Conservation (phyloP, 2,113 vertebrate genomes). For the Andinoacara biseriatus region DNA sequence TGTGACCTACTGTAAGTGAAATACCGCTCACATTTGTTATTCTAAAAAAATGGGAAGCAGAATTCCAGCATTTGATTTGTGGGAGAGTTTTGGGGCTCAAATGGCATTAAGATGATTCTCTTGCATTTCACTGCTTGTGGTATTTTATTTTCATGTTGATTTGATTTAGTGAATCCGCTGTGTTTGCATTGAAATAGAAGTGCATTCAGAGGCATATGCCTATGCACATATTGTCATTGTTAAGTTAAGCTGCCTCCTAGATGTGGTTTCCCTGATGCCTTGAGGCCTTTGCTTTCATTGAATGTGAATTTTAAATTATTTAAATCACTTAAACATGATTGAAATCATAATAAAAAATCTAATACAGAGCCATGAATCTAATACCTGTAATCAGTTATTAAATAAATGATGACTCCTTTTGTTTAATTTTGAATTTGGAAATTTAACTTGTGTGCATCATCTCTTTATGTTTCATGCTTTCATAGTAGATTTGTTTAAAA, state of each 20-base stretch:
- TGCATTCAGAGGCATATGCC: slow-evolving; percentile 5
- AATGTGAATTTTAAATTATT: not conserved
- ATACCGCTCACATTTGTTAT: not conserved
- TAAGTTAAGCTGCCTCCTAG: not conserved
- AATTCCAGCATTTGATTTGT: not conserved
- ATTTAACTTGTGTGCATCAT: not conserved
- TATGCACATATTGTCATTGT: not conserved
- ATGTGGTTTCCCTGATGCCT: not conserved
- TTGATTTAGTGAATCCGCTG: not conserved
- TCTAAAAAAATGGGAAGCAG: not conserved
- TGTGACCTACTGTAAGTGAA: not conserved
- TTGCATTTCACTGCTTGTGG: not conserved
- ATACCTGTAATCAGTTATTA: slow-evolving; percentile 12
- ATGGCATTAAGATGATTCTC: not conserved
- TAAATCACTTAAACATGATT: not conserved
- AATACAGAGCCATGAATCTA: not conserved
- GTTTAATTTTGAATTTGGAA: not conserved
- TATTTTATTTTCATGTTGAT: not conserved
- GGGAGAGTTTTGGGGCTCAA: not conserved
- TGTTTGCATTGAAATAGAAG: not conserved
- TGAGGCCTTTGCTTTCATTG: not conserved
- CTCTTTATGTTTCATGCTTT: not conserved
- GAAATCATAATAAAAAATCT: not conserved
- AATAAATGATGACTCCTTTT: not conserved
- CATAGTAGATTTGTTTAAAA: not conserved